phyloP scores from a whole-genome alignment of 2,113 vertebrate genomes.

The Sturnira hondurensis region DNA sequence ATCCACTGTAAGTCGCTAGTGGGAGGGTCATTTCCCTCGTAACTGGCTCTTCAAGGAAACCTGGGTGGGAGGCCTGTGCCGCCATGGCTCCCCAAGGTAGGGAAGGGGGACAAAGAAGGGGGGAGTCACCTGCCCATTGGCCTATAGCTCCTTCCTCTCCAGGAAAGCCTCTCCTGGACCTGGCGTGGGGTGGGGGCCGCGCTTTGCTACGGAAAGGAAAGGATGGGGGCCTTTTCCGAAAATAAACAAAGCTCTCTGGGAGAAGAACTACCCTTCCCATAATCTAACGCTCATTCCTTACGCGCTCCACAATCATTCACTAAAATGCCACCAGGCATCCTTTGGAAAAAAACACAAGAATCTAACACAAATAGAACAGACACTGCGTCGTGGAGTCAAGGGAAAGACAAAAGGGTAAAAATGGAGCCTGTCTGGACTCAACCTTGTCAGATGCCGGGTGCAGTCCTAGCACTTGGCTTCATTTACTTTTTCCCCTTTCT shows the following conservation, averaged over 20 bases:
- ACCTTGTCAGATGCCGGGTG: rapidly evolving
- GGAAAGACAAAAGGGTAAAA: neutral
- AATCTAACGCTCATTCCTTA: rapidly evolving
- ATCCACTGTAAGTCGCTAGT: rapidly evolving
- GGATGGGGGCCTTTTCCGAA: neutral
- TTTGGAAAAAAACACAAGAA: neutral
- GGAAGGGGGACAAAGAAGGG: rapidly evolving
- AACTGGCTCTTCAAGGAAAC: rapidly evolving
- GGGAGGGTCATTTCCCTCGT: neutral
- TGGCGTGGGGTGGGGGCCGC: rapidly evolving
- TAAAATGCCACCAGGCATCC: rapidly evolving
- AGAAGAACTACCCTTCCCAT: rapidly evolving
- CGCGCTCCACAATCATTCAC: rapidly evolving
- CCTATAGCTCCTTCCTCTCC: rapidly evolving
- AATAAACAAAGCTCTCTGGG: neutral
- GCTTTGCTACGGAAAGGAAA: neutral
- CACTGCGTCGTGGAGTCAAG: neutral
- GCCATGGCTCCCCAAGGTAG: rapidly evolving
- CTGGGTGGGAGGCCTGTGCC: no score
- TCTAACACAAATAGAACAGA: rapidly evolving
- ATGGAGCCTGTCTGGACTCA: neutral
- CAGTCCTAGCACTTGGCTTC: rapidly evolving
- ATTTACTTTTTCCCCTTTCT: no score
- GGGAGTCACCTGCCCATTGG: rapidly evolving
- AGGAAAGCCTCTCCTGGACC: neutral